Base-by-base conservation (phyloP, 2,113 vertebrate species). In the Struthidea cinerea region DNA sequence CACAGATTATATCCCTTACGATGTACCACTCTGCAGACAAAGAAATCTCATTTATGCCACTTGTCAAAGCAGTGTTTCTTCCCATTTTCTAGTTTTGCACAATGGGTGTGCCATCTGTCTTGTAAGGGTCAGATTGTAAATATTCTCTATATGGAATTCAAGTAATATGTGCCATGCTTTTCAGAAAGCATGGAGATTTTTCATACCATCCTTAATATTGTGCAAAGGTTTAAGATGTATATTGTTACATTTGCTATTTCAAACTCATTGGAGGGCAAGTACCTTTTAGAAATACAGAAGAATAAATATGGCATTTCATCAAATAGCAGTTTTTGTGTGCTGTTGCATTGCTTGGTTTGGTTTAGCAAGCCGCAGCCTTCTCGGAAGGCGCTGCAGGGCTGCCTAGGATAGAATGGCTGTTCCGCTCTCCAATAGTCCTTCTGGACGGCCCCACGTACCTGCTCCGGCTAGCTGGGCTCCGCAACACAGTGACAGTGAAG, bases 81-180 rank as follows among this genome's bases (percentile, higher is more conserved):
- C 46, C 77, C 47, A 7, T 47, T 84, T 68, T 69, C n/a, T 68
- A 21, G 26, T 61, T 80, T 50, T 77, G 78, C 47, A 47, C 39
- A 53, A 6, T 37, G 19, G n/a, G 2, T 50, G 11, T 0, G 0
- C 78, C 12, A 23, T 27, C 46, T 76, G 33, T 21, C 70, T 87
- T 70, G 32, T 52, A 73, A 71, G 79, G 86, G 69, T 87, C 87
- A 78, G 61, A 14, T 8, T 44, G 47, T 69, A 87, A 81, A 73
- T 85, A 35, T 24, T 37, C 42, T 64, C 13, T 28, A 2, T 47
- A 18, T 50, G 13, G 28, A 93, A 69, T 64, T 64, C 24, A 53
- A 61, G 56, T 23, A 50, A 52, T 65, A 17, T 13, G 16, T 77
- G n/a, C n/a, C n/a, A n/a, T n/a, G n/a, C n/a, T 78, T 80, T 42